These are phyloP conservation scores for Aleiodes sp. DNA, from an alignment of 1,140 invertebrate species.

Conservation along the genomic window DNA sequence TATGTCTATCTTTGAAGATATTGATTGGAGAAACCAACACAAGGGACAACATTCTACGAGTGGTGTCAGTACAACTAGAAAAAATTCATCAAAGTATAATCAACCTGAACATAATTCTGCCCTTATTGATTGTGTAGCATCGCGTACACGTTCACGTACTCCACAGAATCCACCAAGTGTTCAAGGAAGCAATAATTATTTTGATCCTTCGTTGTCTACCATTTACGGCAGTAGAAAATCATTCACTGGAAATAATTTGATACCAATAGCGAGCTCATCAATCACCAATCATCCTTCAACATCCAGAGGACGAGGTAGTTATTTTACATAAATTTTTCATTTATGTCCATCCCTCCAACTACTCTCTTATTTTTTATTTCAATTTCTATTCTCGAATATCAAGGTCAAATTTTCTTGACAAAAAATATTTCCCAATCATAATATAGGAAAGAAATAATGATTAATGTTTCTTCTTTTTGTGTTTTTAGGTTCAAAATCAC, in stretches of 20 bases:
- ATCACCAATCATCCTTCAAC: conserved; percentile 61
- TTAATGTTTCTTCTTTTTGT: no score
- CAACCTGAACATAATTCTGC: conserved; percentile 53
- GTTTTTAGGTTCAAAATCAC: conserved; percentile 48
- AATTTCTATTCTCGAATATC: no score
- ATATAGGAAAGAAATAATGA: no score
- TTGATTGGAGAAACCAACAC: conserved; percentile 56
- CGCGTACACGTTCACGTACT: conserved; percentile 60
- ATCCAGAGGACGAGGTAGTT: conserved; percentile 62
- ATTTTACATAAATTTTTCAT: conserved; percentile 19
- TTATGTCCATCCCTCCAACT: no score
- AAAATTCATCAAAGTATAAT: conserved; percentile 30
- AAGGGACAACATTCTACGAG: conserved; percentile 56
- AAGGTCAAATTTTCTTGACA: no score
- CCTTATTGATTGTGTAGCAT: conserved; percentile 61
- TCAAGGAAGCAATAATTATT: conserved; percentile 45
- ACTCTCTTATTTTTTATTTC: no score
- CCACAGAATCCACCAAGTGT: conserved; percentile 54
- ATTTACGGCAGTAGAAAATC: conserved; percentile 51
- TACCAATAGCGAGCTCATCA: conserved; percentile 45
- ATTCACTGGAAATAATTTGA: conserved; percentile 46
- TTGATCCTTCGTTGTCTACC: conserved; percentile 45
- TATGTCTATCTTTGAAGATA: conserved; percentile 44
- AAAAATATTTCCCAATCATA: no score
- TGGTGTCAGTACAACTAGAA: conserved; percentile 44